Base-by-base conservation (phyloP, 1,140 invertebrate genomes). In the Triops longicaudatus region DNA sequence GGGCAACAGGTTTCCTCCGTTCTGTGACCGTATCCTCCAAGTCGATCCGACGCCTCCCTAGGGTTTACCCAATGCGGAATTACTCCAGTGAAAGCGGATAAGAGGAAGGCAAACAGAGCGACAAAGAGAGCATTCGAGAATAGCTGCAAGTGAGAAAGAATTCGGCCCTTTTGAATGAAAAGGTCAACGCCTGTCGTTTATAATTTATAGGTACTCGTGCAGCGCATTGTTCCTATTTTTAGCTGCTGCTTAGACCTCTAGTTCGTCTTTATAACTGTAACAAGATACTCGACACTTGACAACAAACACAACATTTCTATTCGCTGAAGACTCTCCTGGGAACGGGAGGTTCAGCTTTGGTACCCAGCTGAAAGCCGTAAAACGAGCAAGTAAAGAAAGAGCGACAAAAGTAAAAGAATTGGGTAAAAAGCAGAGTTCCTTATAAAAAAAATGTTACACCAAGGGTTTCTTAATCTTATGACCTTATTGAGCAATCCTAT, bases 391-490 rank as follows among this genome's bases (percentile, higher is more conserved):
- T 12, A 63, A 63, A 17, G 14, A 22, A 63, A 63, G 17, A 5
- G 50, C 14, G 3, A 22, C 22, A n/a, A n/a, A 11, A 11, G 14
- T n/a, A 63, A 63, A 44, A 44, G 50, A 63, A 17, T n/a, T 4
- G 6, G 6, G 17, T 44, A 22, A 22, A 63, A n/a, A 63, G 22
- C 6, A 22, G 4, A 22, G 6, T 63, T 14, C 50, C 50, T 14
- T 63, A 63, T 22, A 63, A n/a, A 63, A 63, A 63, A 63, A 63
- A 63, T 9, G 50, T 63, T 22, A 63, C 50, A 14, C 50, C 50
- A 63, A 63, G 50, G 50, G 50, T 63, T 63, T 63, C 50, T 63
- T 63, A 63, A 63, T 63, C 50, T 63, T 63, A 63, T 63, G 50
- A 63, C 50, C 50, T 63, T 63, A 63, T 63, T 63, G 50, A 63